Evolutionary conservation across 2,888 invertebrate species (phyloP).

Genomic region (Azorinus chamasolen): DNA sequence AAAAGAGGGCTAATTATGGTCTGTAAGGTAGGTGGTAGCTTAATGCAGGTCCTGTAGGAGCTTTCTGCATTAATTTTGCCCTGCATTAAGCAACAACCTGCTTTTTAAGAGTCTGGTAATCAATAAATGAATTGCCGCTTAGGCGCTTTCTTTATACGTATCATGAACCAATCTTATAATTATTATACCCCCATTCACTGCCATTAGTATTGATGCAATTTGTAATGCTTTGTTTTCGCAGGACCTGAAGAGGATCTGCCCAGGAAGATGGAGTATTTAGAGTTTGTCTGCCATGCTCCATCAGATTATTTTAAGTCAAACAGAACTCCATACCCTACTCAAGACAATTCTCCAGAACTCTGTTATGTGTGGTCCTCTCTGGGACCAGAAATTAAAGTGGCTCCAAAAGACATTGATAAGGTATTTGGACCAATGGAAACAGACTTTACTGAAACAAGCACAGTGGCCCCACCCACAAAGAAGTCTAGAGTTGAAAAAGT

Average conservation of each 20-base stretch:
- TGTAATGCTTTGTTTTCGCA: slow-evolving; percentile 84
- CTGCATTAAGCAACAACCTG: too few relatives aligned
- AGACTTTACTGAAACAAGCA: slow-evolving; percentile 17
- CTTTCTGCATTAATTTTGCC: too few relatives aligned
- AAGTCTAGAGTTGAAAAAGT: slow-evolving; percentile 52
- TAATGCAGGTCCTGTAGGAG: too few relatives aligned
- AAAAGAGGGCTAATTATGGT: too few relatives aligned
- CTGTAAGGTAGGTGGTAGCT: too few relatives aligned
- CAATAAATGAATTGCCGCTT: too few relatives aligned
- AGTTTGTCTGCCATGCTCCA: slow-evolving; percentile 97
- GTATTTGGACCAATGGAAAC: slow-evolving; percentile 75
- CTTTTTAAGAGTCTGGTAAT: too few relatives aligned
- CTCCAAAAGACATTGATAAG: slow-evolving; percentile 79
- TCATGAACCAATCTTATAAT: too few relatives aligned
- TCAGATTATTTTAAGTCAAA: slow-evolving; percentile 93
- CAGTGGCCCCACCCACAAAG: slow-evolving; percentile 13
- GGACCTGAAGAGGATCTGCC: slow-evolving; percentile 97
- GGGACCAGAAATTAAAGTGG: slow-evolving; percentile 79
- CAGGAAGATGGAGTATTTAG: slow-evolving; percentile 94
- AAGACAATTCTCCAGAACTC: slow-evolving; percentile 79
- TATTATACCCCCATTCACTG: too few relatives aligned
- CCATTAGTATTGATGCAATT: too few relatives aligned
- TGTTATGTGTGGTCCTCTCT: slow-evolving; percentile 85
- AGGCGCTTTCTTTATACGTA: too few relatives aligned
- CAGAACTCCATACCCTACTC: slow-evolving; percentile 91